Base-by-base conservation (phyloP, 2,797 vertebrate species). In the Trachops cirrhosus region DNA sequence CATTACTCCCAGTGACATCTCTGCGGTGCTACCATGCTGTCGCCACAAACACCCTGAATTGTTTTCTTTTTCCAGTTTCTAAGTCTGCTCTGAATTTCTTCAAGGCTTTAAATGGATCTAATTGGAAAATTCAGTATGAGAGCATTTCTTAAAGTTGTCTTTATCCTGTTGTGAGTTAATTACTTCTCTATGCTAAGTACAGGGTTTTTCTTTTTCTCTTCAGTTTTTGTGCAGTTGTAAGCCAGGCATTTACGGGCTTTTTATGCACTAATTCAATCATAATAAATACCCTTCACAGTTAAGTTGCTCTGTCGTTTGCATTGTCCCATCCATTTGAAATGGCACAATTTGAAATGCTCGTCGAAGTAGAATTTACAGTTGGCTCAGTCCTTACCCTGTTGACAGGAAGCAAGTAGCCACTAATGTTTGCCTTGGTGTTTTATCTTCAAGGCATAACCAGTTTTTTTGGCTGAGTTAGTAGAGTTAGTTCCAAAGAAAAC, bases 381-480 rank as follows among this genome's bases (percentile, higher is more conserved):
- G 50, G 34, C 39, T 46, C 16, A 10, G 44, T 57, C 22, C 68
- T 74, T 70, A 22, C 5, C 12, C 57, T 59, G 44, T 57, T 73
- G 39, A 16, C n/a, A 88, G 75, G 70, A 82, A 64, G 34, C 39
- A 62, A 73, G 68, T 46, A 89, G 34, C 64, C 89, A 44, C n/a
- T 82, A 26, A 78, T 70, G 29, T 91, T 95, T 86, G 86, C 89
- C 57, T 80, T 92, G 50, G 32, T 70, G 46, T 92, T 87, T 96
- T 92, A 34, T 89, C 68, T 94, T 79, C 62, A 92, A 94, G 37
- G 9, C 68, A 85, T 93, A 90, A 94, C 59, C 73, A 79, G 62
- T 86, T 68, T 78, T 90, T 77, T 88, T 22, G 86, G 67, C 62
- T 62, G 19, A 78, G 74, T 82, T 79, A 29, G 39, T 77, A 48